Evolutionary conservation across 2,113 vertebrate genomes (phyloP), one percentile per base, ranked within the genome.

Genomic region (Bujurquina vittata): DNA sequence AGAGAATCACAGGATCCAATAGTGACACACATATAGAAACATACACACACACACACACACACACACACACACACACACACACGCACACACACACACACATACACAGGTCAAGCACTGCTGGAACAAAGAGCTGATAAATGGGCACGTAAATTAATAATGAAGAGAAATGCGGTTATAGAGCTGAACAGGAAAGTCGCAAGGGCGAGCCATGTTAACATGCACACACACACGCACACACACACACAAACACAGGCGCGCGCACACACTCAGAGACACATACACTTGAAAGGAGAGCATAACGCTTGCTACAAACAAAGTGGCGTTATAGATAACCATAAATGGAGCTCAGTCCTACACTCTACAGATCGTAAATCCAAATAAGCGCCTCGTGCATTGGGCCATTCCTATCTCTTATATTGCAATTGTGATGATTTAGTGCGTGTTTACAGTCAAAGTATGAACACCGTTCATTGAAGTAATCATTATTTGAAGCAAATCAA

Each of bases 361-460:
- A 26, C 33, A 76, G 69, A 83, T 73, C 62, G 2, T 91, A 89
- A 92, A 94, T 93, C 81, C 60, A 61, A 87, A 85, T 79, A 87
- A 89, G 86, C 65, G 74, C 83, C 80, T 87, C 67, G 73, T 52
- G 80, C 49, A 78, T 77, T 9, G 1, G 63, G 75, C 55, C 72
- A 59, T n/a, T 49, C 86, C 75, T 63, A 79, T 81, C 83, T 65
- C 77, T 56, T 80, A 20, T 72, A 81, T 65, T 81, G 73, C 83
- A 81, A 88, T 90, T 80, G 77, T 56, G 63, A 75, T 83, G 88
- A 87, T 88, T 88, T 88, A 86, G 61, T 74, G 84, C 14, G 5
- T 86, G 88, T 93, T 92, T 90, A 85, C 84, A 4, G 52, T 73
- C 62, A 49, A 55, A 83, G 77, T 55, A 58, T 82, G 75, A 91